These are phyloP conservation scores for Condylostylus longicornis DNA, from an alignment of 1,140 invertebrate genomes.

Conservation along the genomic window DNA sequence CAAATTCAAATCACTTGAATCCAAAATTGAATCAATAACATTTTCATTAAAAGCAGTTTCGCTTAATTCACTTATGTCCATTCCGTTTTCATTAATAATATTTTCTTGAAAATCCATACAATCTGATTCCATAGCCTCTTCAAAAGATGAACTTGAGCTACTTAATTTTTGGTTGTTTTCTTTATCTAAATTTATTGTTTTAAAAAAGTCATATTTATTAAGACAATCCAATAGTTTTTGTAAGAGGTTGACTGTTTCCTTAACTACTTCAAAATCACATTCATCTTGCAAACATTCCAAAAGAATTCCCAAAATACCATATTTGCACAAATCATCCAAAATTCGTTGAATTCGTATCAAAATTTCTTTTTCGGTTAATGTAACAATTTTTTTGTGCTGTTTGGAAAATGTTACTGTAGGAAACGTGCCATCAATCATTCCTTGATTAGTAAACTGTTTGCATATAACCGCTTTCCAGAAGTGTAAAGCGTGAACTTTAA, in stretches of 20 bases:
- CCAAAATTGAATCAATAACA: constrained; percentile 38
- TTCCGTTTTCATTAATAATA: neutral
- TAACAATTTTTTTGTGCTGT: constrained; percentile 58
- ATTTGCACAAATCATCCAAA: constrained; percentile 44
- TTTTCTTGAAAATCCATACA: neutral
- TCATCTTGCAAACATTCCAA: constrained; percentile 49
- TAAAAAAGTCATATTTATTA: constrained; percentile 24
- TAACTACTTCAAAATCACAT: constrained; percentile 52
- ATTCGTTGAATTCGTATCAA: constrained; percentile 47
- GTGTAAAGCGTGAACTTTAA: constrained; percentile 49
- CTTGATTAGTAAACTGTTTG: constrained; percentile 49
- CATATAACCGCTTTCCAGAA: constrained; percentile 56
- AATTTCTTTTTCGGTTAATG: constrained; percentile 49
- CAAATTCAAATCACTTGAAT: constrained; percentile 41
- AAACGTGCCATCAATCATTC: constrained; percentile 63
- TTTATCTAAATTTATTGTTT: constrained; percentile 7
- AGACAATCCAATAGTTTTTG: constrained; percentile 35
- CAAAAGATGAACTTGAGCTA: constrained; percentile 23
- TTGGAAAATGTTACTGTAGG: constrained; percentile 62
- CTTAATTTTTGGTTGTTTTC: constrained; percentile 5
- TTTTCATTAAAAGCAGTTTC: constrained; percentile 14
- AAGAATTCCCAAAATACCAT: constrained; percentile 51
- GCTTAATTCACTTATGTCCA: neutral
- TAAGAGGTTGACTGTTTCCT: constrained; percentile 40
- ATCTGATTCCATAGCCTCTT: constrained; percentile 10